A percentile compares a stretch with the other conserved stretches of the same genome.
These are phyloP conservation scores for Herpetotheres cachinnans DNA, from an alignment of 2,113 vertebrate species.

Conservation along the genomic window DNA sequence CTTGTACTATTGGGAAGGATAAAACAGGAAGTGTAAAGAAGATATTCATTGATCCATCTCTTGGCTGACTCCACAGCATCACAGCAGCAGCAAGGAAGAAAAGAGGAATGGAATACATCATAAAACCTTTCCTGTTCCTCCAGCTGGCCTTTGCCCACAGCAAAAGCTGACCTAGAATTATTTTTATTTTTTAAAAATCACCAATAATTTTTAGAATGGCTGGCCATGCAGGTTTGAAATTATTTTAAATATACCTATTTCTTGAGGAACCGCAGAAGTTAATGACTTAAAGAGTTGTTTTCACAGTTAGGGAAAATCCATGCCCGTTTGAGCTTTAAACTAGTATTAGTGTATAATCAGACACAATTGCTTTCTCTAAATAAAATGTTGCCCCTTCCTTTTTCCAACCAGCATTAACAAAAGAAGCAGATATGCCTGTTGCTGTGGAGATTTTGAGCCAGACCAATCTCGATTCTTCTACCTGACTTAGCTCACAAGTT, in stretches of 20 bases:
- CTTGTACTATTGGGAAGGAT: not conserved
- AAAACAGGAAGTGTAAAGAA: conserved; percentile 7
- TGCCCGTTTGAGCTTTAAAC: conserved; percentile 43
- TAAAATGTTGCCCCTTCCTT: not conserved
- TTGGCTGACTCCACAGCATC: not conserved
- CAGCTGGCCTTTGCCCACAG: not conserved
- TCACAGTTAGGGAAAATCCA: conserved; percentile 65
- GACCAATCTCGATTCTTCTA: not conserved
- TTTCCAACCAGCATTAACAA: not conserved
- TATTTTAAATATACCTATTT: conserved; percentile 53
- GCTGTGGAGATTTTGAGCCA: not conserved
- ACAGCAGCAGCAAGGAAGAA: not conserved
- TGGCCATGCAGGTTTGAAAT: conserved; percentile 34
- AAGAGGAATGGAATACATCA: not conserved
- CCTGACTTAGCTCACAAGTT: conserved; percentile 38
- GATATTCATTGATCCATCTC: not conserved
- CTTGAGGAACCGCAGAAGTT: conserved; percentile 37
- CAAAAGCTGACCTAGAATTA: conserved; percentile 1
- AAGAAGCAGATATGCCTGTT: not conserved
- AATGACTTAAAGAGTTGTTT: conserved; percentile 70
- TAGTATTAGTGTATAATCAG: conserved; percentile 64
- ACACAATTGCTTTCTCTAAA: conserved; percentile 51
- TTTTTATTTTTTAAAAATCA: not conserved
- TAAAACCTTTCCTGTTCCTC: not conserved
- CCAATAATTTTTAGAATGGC: not conserved